Base-by-base conservation (phyloP, 2,797 vertebrate species). In the Macropodus opercularis region DNA sequence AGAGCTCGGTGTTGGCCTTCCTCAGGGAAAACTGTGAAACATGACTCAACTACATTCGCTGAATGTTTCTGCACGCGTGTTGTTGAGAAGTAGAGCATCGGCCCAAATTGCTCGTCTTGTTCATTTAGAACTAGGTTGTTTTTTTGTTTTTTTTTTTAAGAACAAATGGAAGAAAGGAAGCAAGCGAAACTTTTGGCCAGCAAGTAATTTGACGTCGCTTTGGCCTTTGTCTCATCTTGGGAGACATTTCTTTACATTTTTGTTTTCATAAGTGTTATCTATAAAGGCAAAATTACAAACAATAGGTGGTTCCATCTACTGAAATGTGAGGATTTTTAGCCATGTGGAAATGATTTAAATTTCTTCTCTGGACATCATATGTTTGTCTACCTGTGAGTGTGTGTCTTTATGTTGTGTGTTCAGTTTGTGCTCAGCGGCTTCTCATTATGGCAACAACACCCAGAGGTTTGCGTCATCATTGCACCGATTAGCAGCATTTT, bases 321-420 rank as follows among this genome's bases (percentile, higher is more conserved):
- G n/a, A n/a, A n/a, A n/a, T n/a, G n/a, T n/a, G n/a, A n/a, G n/a
- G n/a, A n/a, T n/a, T n/a, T n/a, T n/a, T n/a, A 79, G 55, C 19
- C 40, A 32, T 26, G 31, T 9, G 46, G 34, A 52, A 26, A 50
- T 52, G 24, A 39, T 44, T 61, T 57, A 6, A 23, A 63, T 46
- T 47, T 42, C 19, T 74, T 47, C 10, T 57, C 55, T 72, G 52
- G 46, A 61, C n/a, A n/a, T n/a, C n/a, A n/a, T n/a, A n/a, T n/a
- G n/a, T n/a, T n/a, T n/a, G n/a, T n/a, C n/a, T n/a, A 15, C 34
- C 18, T 55, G 40, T 22, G 1, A 46, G 15, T 39, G 12, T 24
- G 35, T 34, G 12, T 56, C 1, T 34, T 24, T 42, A 5, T 9
- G 31, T 36, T 6, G 21, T 36, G 31, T 35, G 1, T 26, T 42